Percentiles rank a stretch among this genome's conserved stretches.
Conservation (phyloP, 2,113 vertebrate species). For the Labeo rohita region DNA sequence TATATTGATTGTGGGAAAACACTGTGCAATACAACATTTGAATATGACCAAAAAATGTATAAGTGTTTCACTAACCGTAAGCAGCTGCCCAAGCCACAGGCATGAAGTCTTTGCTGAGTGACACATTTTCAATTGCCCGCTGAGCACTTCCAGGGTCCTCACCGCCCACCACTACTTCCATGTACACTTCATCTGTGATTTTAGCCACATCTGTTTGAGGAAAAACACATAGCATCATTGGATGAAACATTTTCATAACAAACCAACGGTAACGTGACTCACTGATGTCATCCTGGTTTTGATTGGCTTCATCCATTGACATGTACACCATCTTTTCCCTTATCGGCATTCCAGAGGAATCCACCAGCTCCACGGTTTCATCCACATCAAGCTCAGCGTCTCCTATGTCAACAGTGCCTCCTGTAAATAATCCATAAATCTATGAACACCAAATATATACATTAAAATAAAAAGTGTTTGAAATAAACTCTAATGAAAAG, state of each 20-base stretch:
- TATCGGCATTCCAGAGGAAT: conserved; percentile 77
- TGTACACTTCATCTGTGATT: conserved; percentile 89
- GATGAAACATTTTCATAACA: not conserved
- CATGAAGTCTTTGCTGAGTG: conserved; percentile 83
- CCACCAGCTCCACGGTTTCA: conserved; percentile 84
- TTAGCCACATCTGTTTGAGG: conserved; percentile 79
- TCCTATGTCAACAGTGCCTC: conserved; percentile 88
- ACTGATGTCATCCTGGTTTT: conserved; percentile 86
- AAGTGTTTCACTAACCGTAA: conserved; percentile 73
- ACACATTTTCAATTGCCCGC: conserved; percentile 77
- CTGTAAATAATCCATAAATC: conserved; percentile 67
- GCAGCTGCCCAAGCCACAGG: conserved; percentile 86
- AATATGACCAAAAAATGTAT: not conserved
- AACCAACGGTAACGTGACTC: conserved; percentile 21
- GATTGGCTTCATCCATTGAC: conserved; percentile 87
- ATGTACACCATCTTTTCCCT: conserved; percentile 92
- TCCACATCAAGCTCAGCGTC: conserved; percentile 86
- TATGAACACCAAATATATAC: not conserved
- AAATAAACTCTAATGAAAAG: too few species aligned
- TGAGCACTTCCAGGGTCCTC: conserved; percentile 82
- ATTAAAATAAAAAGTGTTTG: too few species aligned
- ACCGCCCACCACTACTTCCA: conserved; percentile 88
- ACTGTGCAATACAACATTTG: not conserved
- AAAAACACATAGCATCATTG: not conserved
- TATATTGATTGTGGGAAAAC: not conserved